Conservation (phyloP, 2,888 invertebrate genomes). For the Sclerodermus sp. region DNA sequence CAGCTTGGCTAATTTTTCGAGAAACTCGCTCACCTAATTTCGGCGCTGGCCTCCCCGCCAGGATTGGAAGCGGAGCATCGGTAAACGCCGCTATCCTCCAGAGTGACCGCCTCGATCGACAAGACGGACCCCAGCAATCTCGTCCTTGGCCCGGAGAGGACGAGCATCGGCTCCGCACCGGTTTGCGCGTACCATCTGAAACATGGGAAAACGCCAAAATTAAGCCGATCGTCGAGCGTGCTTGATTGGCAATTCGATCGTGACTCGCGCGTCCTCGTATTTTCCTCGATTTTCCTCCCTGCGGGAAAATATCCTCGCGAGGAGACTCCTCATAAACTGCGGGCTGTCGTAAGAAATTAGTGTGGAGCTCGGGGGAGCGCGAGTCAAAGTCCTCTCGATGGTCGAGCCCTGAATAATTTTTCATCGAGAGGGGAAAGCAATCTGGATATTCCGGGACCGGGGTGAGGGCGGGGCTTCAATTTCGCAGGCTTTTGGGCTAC, state of each 20-base stretch:
- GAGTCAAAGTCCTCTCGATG: too few species aligned
- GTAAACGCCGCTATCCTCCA: slow-evolving; percentile 71
- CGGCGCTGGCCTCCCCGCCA: slow-evolving; percentile 72
- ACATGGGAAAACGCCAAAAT: slow-evolving; percentile 3
- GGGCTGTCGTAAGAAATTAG: too few species aligned
- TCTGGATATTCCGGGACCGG: not conserved
- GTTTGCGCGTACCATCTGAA: slow-evolving; percentile 71
- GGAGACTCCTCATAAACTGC: too few species aligned
- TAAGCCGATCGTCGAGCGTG: too few species aligned
- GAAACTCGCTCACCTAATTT: slow-evolving; percentile 58
- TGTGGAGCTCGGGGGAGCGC: too few species aligned
- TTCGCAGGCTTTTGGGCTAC: slow-evolving; percentile 32
- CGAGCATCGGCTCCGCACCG: slow-evolving; percentile 67
- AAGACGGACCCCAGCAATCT: slow-evolving; percentile 70
- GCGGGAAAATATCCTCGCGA: too few species aligned
- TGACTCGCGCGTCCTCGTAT: too few species aligned
- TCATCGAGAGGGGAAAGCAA: slow-evolving; percentile 21
- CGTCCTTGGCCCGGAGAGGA: slow-evolving; percentile 67
- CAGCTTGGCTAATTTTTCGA: not conserved
- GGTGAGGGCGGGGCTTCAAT: slow-evolving; percentile 21
- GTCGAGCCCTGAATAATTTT: slow-evolving; percentile 26
- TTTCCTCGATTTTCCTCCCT: too few species aligned
- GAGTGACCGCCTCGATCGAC: slow-evolving; percentile 71
- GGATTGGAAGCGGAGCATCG: slow-evolving; percentile 71
- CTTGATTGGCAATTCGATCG: too few species aligned